Evolutionary conservation across 2,888 invertebrate genomes (phyloP), one percentile per base, ranked within the genome.

Genomic region (Chrysodeixis includens): DNA sequence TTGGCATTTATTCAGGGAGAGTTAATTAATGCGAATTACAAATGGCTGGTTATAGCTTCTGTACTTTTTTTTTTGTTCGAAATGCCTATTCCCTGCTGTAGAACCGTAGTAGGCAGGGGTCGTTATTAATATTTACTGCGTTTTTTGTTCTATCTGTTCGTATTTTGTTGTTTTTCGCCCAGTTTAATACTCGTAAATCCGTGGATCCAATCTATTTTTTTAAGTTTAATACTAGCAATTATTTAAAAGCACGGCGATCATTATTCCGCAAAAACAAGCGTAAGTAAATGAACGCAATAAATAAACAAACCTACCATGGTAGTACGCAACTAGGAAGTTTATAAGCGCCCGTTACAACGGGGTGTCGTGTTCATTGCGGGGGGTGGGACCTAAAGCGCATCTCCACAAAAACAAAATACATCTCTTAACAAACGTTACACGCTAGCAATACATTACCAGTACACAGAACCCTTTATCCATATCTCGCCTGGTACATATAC

Each of bases 11-110:
- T 86, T 86, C 82, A 81, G 83, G 82, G 83, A 83, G 79, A 84
- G 84, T 87, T 88, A 90, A 90, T 90, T 90, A 90, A 90, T 90
- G 87, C 88, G 87, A 86, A 88, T 88, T 85, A 85, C 84, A 85
- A 86, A 87, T 85, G 83, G 81, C 81, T 76, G 83, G 81, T 79
- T 81, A 80, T 77, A 82, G 77, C 76, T 71, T 74, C 74, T 77
- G 70, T 81, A 66, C 69, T 78, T 80, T 77, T 26, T 77, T 26
- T 78, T 75, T 69, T 58, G 65, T 56, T 55, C 58, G 40, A 61
- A 74, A 69, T 71, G 61, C 71, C 60, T 71, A 80, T 74, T 71
- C 68, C 71, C 63, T 54, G 53, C 35, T 63, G 63, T 64, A 63
- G 53, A 62, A 65, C 65, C 56, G 58, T 66, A 71, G 66, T 51